Evolutionary conservation across 2,888 invertebrate genomes (phyloP).

Genomic region (Bruchidius siliquastri): DNA sequence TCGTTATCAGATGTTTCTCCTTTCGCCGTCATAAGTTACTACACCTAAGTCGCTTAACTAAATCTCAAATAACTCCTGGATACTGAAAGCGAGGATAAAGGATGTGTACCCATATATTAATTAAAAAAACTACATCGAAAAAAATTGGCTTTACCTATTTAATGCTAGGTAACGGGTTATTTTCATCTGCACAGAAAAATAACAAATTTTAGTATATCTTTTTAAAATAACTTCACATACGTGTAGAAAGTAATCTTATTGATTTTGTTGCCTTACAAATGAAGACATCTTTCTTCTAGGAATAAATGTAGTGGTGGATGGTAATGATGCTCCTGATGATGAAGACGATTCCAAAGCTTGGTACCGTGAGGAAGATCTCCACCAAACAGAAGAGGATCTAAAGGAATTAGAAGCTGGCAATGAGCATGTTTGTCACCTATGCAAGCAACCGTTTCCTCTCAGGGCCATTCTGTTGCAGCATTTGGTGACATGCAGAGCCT

Average conservation of each 20-base stretch:
- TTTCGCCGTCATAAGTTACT: too few relatives aligned
- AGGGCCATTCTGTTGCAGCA: constrained; percentile 43
- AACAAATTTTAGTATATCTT: too few relatives aligned
- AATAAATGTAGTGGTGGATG: constrained; percentile 71
- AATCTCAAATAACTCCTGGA: too few relatives aligned
- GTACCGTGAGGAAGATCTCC: constrained; percentile 47
- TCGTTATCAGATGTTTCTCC: too few relatives aligned
- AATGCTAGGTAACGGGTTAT: too few relatives aligned
- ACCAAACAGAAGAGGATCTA: constrained; percentile 48
- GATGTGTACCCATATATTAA: too few relatives aligned
- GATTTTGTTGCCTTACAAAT: background rate
- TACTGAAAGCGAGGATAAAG: too few relatives aligned
- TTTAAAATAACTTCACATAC: too few relatives aligned
- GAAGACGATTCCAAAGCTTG: constrained; percentile 42
- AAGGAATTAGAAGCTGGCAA: constrained; percentile 45
- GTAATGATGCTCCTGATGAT: constrained; percentile 39
- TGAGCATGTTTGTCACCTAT: constrained; percentile 43
- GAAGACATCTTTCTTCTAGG: constrained; percentile 43
- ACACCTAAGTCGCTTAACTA: too few relatives aligned
- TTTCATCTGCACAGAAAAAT: too few relatives aligned
- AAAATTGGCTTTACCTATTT: too few relatives aligned
- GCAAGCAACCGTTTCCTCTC: constrained; percentile 44
- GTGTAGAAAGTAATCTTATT: background rate
- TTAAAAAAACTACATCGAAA: too few relatives aligned
- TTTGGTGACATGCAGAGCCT: constrained; percentile 41